Percentiles rank a stretch among this genome's conserved stretches.
Evolutionary conservation across 2,113 vertebrate genomes (phyloP).

Genomic region (Lepidothrix coronata): DNA sequence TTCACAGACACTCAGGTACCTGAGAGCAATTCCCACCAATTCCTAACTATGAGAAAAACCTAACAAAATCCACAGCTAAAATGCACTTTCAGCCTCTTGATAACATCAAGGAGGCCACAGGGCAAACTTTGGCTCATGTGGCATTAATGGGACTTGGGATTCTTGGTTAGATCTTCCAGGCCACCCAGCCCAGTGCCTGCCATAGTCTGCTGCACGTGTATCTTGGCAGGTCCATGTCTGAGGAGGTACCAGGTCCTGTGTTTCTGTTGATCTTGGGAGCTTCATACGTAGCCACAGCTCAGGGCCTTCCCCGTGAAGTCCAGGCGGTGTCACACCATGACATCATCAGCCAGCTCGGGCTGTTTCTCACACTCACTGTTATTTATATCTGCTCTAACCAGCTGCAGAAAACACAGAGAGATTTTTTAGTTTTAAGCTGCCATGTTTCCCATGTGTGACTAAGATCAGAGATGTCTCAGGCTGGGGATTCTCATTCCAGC

Average conservation of each 20-base stretch:
- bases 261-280: background rate
- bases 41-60: background rate
- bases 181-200: background rate
- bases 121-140: background rate
- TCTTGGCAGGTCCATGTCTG: background rate
- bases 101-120: background rate
- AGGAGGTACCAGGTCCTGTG: background rate
- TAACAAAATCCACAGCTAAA: background rate
- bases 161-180: background rate
- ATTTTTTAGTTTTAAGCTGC: background rate
- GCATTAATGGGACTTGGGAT: background rate
- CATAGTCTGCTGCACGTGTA: background rate
- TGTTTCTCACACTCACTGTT: constrained; percentile 17
- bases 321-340: background rate
- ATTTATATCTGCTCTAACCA: constrained; percentile 36
- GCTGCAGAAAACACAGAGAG: constrained; percentile 27
- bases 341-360: background rate
- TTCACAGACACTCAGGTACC: background rate
- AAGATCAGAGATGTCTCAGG: constrained; percentile 45
- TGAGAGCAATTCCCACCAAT: background rate
- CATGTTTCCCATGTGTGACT: constrained; percentile 24
- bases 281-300: background rate
- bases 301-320: background rate
- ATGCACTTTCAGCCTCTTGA: background rate
- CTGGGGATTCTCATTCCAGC: constrained; percentile 40